Evolutionary conservation across 2,888 invertebrate genomes (phyloP).

Genomic region (Meiosimyza decipiens): DNA sequence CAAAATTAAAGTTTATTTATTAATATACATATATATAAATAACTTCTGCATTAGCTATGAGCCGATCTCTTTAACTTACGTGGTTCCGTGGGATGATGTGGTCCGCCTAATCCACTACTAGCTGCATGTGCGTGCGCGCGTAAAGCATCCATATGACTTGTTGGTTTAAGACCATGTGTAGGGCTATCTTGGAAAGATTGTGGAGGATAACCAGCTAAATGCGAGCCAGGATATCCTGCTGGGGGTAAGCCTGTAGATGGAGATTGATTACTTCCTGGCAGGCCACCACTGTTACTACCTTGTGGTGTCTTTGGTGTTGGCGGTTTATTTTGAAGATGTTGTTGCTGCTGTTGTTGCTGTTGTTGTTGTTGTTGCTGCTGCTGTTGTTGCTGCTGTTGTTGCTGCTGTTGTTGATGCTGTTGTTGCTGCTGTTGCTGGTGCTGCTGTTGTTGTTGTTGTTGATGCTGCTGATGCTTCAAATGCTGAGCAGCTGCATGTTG

Average conservation of each 20-base stretch:
- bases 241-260: slow-evolving; percentile 62
- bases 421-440: slow-evolving; percentile 54
- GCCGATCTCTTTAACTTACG: slow-evolving; percentile 50
- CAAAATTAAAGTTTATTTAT: neutral
- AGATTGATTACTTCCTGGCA: slow-evolving; percentile 53
- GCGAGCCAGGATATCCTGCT: slow-evolving; percentile 62
- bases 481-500: slow-evolving; percentile 54
- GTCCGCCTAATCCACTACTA: slow-evolving; percentile 58
- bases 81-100: slow-evolving; percentile 65
- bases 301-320: slow-evolving; percentile 67
- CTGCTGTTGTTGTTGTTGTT: slow-evolving; percentile 58
- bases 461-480: slow-evolving; percentile 51
- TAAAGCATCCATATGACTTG: slow-evolving; percentile 80
- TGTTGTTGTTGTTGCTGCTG: slow-evolving; percentile 57
- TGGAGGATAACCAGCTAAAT: slow-evolving; percentile 62
- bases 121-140: slow-evolving; percentile 81
- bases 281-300: slow-evolving; percentile 56
- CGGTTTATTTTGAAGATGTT: slow-evolving; percentile 63
- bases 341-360: slow-evolving; percentile 54
- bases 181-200: slow-evolving; percentile 75
- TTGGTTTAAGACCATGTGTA: slow-evolving; percentile 70
- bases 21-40: neutral
- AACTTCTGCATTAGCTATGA: neutral
- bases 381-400: slow-evolving; percentile 50
- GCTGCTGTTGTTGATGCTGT: slow-evolving; percentile 51